Conservation (phyloP, 92 coral and sea anemone species). For the Zoanthus sansibaricus region DNA sequence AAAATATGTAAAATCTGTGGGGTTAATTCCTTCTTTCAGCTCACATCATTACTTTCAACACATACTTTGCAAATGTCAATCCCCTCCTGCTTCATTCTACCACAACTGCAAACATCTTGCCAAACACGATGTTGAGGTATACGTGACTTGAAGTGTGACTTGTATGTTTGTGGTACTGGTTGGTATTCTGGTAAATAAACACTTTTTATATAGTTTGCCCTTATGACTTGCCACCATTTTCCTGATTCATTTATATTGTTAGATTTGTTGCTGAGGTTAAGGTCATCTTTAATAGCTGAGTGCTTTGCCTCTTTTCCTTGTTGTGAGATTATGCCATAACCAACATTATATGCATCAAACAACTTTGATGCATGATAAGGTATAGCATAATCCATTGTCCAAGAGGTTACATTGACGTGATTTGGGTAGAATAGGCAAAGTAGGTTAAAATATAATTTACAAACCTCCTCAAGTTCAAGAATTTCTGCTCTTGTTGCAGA, state of each 20-base stretch:
- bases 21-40: slow-evolving; percentile 43
- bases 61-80: background rate
- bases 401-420: slow-evolving; percentile 63
- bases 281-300: slow-evolving; percentile 14
- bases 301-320: slow-evolving; percentile 12
- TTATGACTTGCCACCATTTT: background rate
- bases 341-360: slow-evolving; percentile 4
- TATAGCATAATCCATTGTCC: slow-evolving; percentile 76
- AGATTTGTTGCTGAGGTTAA: slow-evolving; percentile 4
- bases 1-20: slow-evolving; percentile 35
- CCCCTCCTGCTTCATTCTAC: slow-evolving; percentile 46
- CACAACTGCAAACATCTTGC: slow-evolving; percentile 52
- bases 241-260: slow-evolving; percentile 9
- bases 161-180: slow-evolving; percentile 11
- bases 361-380: slow-evolving; percentile 62
- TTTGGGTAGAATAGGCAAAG: slow-evolving; percentile 65
- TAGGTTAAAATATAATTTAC: slow-evolving; percentile 67
- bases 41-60: slow-evolving; percentile 13
- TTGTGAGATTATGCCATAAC: background rate
- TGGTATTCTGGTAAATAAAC: slow-evolving; percentile 7
- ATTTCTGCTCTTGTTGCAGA: slow-evolving; percentile 52
- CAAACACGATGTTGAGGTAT: background rate
- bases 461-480: slow-evolving; percentile 61
- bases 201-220: slow-evolving; percentile 4
- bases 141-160: slow-evolving; percentile 6